Conservation (phyloP, 1,140 invertebrate genomes). For the Aleiodes sp. region DNA sequence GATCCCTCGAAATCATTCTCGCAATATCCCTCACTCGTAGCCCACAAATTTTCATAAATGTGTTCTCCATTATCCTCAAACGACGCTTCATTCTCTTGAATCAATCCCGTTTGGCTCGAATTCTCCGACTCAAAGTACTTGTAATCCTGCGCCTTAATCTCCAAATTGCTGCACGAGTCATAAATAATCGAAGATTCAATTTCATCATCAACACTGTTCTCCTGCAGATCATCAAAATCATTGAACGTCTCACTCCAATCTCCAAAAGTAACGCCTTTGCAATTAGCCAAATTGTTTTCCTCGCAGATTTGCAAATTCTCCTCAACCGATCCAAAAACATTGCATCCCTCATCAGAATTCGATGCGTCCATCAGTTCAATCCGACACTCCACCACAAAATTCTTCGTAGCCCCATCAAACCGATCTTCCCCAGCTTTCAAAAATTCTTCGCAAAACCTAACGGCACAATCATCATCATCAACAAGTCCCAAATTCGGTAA, state of each 20-base stretch:
- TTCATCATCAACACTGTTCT: not conserved
- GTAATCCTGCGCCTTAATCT: not conserved
- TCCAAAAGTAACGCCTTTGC: constrained; percentile 2
- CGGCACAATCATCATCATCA: constrained; percentile 21
- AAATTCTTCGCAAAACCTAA: constrained; percentile 22
- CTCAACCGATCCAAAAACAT: not conserved
- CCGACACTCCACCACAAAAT: not conserved
- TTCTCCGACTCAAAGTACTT: constrained; percentile 26
- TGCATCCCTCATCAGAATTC: not conserved
- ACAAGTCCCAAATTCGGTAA: constrained; percentile 1
- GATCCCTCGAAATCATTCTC: constrained; percentile 13
- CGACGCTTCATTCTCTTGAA: constrained; percentile 21
- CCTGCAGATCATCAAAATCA: constrained; percentile 14
- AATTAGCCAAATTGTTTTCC: constrained; percentile 24
- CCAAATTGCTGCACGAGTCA: constrained; percentile 26
- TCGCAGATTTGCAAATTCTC: not conserved
- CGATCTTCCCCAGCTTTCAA: not conserved
- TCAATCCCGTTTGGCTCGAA: not conserved
- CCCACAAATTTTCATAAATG: constrained; percentile 29
- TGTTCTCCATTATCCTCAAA: constrained; percentile 13
- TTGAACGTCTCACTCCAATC: constrained; percentile 15
- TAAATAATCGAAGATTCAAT: constrained; percentile 23
- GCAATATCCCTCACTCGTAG: not conserved
- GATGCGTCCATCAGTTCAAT: not conserved
- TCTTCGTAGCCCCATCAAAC: not conserved